Base-by-base conservation (phyloP, 2,888 invertebrate species). In the Hirtodrosophila trivittata region DNA sequence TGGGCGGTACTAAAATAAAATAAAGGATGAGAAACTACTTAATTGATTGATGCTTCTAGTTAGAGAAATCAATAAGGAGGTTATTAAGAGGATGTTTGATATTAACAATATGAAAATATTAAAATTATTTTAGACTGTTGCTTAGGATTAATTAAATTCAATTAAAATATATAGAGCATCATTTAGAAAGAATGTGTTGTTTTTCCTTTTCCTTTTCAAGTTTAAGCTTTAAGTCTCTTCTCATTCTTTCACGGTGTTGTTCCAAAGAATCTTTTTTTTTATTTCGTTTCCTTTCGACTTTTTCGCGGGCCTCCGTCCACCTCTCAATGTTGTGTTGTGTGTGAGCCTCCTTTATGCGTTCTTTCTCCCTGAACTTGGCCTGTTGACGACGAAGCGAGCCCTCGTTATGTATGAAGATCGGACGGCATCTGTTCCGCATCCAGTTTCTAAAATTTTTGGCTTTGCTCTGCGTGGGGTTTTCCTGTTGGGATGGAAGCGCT, bases 391-490 rank as follows among this genome's bases (percentile, higher is more conserved):
- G 56, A n/a, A 82, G 6, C 1, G 63, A n/a, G 0, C 52, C 14
- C 3, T 64, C 75, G 25, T 77, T 85, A 21, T 80, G 83, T 0
- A 82, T 16, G 7, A 80, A 77, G 0, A 77, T 6, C 3, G 66
- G 87, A 0, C 76, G 78, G n/a, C 49, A 64, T 12, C 33, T 50
- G 0, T 45, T 3, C 0, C 63, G 86, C 47, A 85, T n/a, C 75
- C 78, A 80, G 3, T 10, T 16, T 13, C 37, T 73, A 0, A 6
- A 9, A 6, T 33, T 25, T 4, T 50, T 26, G 9, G 21, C 0
- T 1, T 45, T 43, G 1, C n/a, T 4, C 6, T n/a, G 5, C n/a
- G 8, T 6, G 18, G n/a, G 28, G 4, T 8, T 10, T 3, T 13
- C 25, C 8, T 25, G 4, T 4, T 25, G 4, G 25, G 6, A 25